Conservation (phyloP, 2,888 invertebrate genomes). For the Trypoxylon attenuatum region DNA sequence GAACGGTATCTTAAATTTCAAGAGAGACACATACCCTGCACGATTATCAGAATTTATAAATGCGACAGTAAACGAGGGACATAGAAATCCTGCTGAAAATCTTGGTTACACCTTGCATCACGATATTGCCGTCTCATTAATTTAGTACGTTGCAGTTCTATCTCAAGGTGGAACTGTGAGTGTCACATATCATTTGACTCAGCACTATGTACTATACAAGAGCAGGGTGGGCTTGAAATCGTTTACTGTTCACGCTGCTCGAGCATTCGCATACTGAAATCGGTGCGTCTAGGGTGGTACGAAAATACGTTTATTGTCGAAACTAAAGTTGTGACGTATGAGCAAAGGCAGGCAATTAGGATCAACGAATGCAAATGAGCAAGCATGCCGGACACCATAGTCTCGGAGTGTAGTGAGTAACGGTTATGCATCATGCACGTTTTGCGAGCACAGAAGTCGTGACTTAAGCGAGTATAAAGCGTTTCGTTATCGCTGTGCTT, state of each 20-base stretch:
- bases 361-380: slow-evolving; percentile 12
- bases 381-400: slow-evolving; percentile 3
- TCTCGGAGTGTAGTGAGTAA: neutral
- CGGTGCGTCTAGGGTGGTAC: too few relatives aligned
- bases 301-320: too few relatives aligned
- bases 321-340: too few relatives aligned
- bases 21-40: too few relatives aligned
- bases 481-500: slow-evolving; percentile 26
- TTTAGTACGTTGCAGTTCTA: neutral
- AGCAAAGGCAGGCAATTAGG: neutral
- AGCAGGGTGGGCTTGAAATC: neutral
- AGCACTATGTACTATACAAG: neutral
- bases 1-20: too few relatives aligned
- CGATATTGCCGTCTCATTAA: neutral
- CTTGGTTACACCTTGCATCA: too few relatives aligned
- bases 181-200: neutral
- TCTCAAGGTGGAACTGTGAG: neutral
- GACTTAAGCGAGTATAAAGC: slow-evolving; percentile 25
- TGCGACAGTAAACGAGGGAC: too few relatives aligned
- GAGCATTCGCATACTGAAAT: too few relatives aligned
- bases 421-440: slow-evolving; percentile 21
- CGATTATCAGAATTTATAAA: too few relatives aligned
- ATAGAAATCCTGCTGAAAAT: too few relatives aligned
- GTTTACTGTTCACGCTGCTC: too few relatives aligned
- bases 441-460: slow-evolving; percentile 11